These are phyloP conservation scores for Andrena fulva DNA, from an alignment of 2,888 invertebrate species.

Conservation along the genomic window DNA sequence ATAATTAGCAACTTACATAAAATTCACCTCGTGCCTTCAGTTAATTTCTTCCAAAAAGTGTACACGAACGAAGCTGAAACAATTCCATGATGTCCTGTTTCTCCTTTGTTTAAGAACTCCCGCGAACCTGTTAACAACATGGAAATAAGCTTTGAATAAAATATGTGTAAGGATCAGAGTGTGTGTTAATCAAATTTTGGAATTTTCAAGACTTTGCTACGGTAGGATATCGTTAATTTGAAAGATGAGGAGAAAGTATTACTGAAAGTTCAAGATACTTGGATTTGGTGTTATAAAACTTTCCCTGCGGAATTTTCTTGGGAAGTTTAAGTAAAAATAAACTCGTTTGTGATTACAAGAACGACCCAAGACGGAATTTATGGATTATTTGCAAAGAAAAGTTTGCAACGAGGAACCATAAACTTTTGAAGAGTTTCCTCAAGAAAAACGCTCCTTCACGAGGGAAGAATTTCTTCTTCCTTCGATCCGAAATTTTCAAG, in stretches of 20 bases:
- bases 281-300: background rate
- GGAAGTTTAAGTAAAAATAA: background rate
- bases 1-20: background rate
- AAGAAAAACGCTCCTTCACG: background rate
- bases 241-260: background rate
- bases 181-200: too few species aligned
- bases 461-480: background rate
- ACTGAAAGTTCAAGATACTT: background rate
- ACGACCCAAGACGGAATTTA: background rate
- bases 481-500: background rate
- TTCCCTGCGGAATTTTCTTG: background rate
- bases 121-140: too few species aligned
- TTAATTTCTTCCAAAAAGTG: too few species aligned
- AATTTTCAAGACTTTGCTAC: too few species aligned
- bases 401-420: background rate
- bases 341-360: background rate
- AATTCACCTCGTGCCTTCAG: too few species aligned
- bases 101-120: too few species aligned
- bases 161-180: too few species aligned
- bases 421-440: background rate
- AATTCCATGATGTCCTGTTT: too few species aligned
- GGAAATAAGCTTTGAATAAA: too few species aligned
- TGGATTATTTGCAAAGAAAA: constrained; percentile 2
- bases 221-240: too few species aligned
- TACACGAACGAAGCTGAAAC: too few species aligned